Evolutionary conservation across 2,888 invertebrate genomes (phyloP), one percentile per base, ranked within the genome.

Genomic region (Lordiphosa andalusiaca): DNA sequence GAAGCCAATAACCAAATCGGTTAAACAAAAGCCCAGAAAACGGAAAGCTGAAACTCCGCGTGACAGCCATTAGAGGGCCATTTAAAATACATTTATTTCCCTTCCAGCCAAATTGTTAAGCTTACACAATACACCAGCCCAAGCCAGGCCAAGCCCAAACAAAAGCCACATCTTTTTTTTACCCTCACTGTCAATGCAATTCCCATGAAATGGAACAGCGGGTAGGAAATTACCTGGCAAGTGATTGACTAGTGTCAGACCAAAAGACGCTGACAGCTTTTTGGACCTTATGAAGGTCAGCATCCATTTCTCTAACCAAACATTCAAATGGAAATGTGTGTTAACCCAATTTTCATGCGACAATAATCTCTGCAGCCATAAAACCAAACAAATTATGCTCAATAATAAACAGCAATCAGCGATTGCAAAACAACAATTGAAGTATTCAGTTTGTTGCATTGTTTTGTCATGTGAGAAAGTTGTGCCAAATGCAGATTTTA

Each of bases 401-500:
- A 73, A 62, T 56, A 67, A 67, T 55, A 67, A 74, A 72, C 75
- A 54, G 63, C 64, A 74, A 74, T 67, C 77, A 68, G 66, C 67
- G 69, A 71, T 74, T 67, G 72, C 72, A 39, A 73, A 64, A 68
- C 49, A 49, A 63, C 62, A 46, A 49, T 39, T 49, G 23, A 49
- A 30, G 37, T 56, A 64, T 63, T 65, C 62, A 63, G 56, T 37
- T 63, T 63, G 64, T 73, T n/a, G n/a, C 63, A 64, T 59, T 69
- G 66, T 57, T 55, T 75, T 73, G 63, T 78, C 83, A 69, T 75
- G 59, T 78, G 80, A 71, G 77, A 78, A 82, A 78, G 77, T 80
- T 67, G 71, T 71, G 80, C 73, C 80, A 78, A 80, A 82, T 82
- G 83, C 83, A 78, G 77, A 73, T 73, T 71, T 30, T 30, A 30